Percentiles rank a stretch among this genome's conserved stretches.
Evolutionary conservation across 2,888 invertebrate genomes (phyloP).

Genomic region (Drosophila conformis): DNA sequence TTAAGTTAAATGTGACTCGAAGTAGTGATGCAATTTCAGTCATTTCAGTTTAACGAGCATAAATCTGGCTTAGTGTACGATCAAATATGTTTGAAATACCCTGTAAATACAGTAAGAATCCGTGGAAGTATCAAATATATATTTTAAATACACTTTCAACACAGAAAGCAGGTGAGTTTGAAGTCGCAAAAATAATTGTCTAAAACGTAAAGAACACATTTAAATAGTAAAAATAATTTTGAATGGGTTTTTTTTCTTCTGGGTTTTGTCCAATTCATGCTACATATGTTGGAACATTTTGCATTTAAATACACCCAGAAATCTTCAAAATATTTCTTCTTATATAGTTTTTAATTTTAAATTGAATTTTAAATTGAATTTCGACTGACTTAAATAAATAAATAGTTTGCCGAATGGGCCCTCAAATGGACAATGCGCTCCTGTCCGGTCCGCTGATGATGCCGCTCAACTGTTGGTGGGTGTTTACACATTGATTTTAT

Average conservation of each 20-base stretch:
- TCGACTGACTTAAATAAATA: not conserved
- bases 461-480: slow-evolving; percentile 14
- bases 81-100: not conserved
- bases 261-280: too few species aligned
- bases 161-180: too few species aligned
- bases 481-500: slow-evolving; percentile 47
- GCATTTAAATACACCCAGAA: too few species aligned
- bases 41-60: not conserved
- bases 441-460: slow-evolving; percentile 1
- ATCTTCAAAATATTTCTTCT: too few species aligned
- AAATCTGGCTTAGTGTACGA: not conserved
- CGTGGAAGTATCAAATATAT: not conserved
- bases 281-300: too few species aligned
- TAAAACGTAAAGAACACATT: not conserved
- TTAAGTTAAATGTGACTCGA: not conserved
- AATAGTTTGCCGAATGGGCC: slow-evolving; percentile 5
- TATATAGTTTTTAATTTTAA: not conserved
- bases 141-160: not conserved
- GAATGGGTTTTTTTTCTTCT: too few species aligned
- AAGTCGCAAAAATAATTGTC: too few species aligned
- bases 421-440: slow-evolving; percentile 7
- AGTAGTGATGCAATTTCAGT: not conserved
- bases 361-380: too few species aligned
- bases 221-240: not conserved
- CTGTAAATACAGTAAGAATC: not conserved